Base-by-base conservation (phyloP, 2,888 invertebrate genomes). In the Gortyna flavago region DNA sequence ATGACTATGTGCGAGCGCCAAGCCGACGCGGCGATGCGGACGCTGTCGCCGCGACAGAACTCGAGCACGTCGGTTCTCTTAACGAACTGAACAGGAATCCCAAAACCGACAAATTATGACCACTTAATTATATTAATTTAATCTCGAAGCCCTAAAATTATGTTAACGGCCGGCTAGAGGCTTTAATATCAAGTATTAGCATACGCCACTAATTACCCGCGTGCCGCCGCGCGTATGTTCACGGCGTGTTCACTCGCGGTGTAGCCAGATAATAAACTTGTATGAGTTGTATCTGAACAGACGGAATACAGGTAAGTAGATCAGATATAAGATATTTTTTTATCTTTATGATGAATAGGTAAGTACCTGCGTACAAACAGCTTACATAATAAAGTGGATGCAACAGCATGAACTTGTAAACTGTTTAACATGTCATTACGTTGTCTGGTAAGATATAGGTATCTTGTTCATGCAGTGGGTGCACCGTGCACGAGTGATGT, bases 171-270 rank as follows among this genome's bases (percentile, higher is more conserved):
- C 32, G 41, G 59, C 71, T 73, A 62, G 68, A 75, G 62, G 73
- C 64, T 75, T 79, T 59, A 41, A 79, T 80, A 79, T 78, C 32
- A 78, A 79, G 68, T 83, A 87, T 90, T 88, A 84, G 82, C 85
- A 84, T 87, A 84, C 54, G 68, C 69, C 82, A 80, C 76, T 82
- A 88, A 89, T 89, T 85, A 87, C 80, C 86, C 83, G 79, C 68
- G 83, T 83, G 84, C 85, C 80, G 79, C 80, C 73, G 84, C 77
- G 77, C 70, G 81, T 66, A 78, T 84, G 84, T 86, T 88, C 89
- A 88, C 89, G 88, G 83, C 82, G 81, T 85, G 87, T 82, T 82
- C 90, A 83, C 87, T 78, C 59, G 70, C 41, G 72, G 74, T 66
- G 76, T 54, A 70, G 76, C 44, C 41, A 74, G 75, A 62, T 71